phyloP scores from a whole-genome alignment of 2,888 invertebrate species.

The Cetonia aurata region DNA sequence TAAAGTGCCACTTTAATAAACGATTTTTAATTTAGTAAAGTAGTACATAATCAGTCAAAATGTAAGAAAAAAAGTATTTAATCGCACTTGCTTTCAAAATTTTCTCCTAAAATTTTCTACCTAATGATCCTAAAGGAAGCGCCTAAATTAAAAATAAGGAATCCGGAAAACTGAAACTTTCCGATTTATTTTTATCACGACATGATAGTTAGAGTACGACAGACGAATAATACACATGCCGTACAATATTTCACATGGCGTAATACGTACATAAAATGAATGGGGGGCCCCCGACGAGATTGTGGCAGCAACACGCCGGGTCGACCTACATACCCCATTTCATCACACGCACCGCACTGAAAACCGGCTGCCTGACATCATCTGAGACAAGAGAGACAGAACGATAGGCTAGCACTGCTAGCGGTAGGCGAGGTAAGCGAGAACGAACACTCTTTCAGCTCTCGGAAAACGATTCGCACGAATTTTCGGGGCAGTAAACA shows the following conservation, averaged over 20 bases:
- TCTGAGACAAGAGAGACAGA: slow-evolving; percentile 8
- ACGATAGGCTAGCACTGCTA: background rate
- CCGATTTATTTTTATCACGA: too few relatives aligned
- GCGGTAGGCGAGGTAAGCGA: slow-evolving; percentile 4
- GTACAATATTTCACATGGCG: slow-evolving; percentile 12
- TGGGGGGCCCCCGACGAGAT: slow-evolving; percentile 25
- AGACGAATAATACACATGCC: slow-evolving; percentile 12
- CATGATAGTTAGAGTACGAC: too few relatives aligned
- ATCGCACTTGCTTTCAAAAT: too few relatives aligned
- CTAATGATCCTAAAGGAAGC: too few relatives aligned
- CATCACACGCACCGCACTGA: slow-evolving; percentile 46
- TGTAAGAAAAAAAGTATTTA: too few relatives aligned
- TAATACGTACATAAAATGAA: slow-evolving; percentile 23
- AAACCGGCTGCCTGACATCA: slow-evolving; percentile 53
- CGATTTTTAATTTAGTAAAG: too few relatives aligned
- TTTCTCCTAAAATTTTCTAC: too few relatives aligned
- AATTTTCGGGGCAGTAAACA: background rate
- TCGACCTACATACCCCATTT: slow-evolving; percentile 57
- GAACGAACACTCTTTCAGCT: slow-evolving; percentile 8
- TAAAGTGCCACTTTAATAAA: too few relatives aligned
- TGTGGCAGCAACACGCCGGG: slow-evolving; percentile 43
- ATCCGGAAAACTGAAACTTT: too few relatives aligned
- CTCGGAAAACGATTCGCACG: slow-evolving; percentile 4
- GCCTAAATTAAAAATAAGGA: too few relatives aligned
- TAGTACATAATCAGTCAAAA: too few relatives aligned